Evolutionary conservation across 2,797 vertebrate genomes (phyloP), one percentile per base, ranked within the genome.

Genomic region (Pitangus sulphuratus): DNA sequence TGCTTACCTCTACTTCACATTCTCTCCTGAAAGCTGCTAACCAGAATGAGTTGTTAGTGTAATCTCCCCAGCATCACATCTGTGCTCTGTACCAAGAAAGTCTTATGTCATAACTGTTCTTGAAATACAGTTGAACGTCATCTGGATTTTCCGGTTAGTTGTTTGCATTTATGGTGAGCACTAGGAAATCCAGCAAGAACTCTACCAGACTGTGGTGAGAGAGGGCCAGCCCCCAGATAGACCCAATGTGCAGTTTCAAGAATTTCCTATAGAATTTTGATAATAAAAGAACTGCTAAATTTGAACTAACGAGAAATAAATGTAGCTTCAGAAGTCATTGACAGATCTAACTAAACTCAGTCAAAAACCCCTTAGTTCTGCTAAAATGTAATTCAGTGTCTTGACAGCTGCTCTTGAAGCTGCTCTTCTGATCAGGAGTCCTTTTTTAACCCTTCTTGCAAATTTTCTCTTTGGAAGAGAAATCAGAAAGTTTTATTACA

Each of bases 51-150:
- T 53, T 71, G 50, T 37, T 47, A 45, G 33, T 37, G 56, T 60
- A 40, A 65, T 88, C 70, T 89, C 68, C 66, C 33, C 53, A 84
- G 48, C 42, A 84, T 71, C 71, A 20, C 8, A 5, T 89, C 93
- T 69, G 20, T 58, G 45, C 39, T 89, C 50, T 44, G 22, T 79
- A 51, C 77, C 89, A 77, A 61, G 60, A 75, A 89, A 76, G 15
- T 83, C 66, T 88, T 84, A 42, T 7, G 50, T 91, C 47, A 64
- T 77, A 95, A 79, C 60, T 84, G 40, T 90, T 96, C 48, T 75
- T 91, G 93, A 89, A 91, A 81, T 68, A 51, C 62, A 37, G 74
- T 70, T 65, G 72, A 89, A 80, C n/a, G 25, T 30, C 26, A 37
- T 56, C 70, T 82, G 66, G 84, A 89, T 90, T 89, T 95, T 93